phyloP scores from a whole-genome alignment of 2,113 vertebrate species.

The Noctilio leporinus region DNA sequence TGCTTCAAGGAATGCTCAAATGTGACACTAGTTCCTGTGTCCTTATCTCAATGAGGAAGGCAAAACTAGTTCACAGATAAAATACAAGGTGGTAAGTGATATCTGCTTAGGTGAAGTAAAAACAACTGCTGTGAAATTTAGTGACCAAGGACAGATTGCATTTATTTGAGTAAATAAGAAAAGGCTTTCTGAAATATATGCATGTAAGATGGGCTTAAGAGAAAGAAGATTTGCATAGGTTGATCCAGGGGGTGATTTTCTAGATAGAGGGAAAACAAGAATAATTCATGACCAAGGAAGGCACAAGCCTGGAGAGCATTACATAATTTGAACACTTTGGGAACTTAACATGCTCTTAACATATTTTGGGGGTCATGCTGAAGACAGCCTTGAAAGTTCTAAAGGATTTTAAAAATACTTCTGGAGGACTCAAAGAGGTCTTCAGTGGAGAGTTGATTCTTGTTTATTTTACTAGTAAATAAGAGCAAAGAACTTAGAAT shows the following conservation, averaged over 20 bases:
- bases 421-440: background rate
- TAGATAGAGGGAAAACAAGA: background rate
- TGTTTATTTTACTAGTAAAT: background rate
- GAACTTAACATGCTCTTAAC: background rate
- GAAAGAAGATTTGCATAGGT: background rate
- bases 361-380: background rate
- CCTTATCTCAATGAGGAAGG: background rate
- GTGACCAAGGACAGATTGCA: background rate
- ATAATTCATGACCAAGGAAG: background rate
- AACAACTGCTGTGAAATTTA: background rate
- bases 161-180: background rate
- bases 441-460: background rate
- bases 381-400: background rate
- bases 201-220: background rate
- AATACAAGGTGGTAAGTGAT: background rate
- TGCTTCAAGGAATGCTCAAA: background rate
- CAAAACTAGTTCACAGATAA: background rate
- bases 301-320: background rate
- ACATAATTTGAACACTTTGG: background rate
- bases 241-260: background rate
- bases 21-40: background rate
- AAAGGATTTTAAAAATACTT: background rate
- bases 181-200: background rate
- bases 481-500: background rate
- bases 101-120: background rate